Evolutionary conservation across 2,888 invertebrate genomes (phyloP).

Genomic region (Morpho helenor): DNA sequence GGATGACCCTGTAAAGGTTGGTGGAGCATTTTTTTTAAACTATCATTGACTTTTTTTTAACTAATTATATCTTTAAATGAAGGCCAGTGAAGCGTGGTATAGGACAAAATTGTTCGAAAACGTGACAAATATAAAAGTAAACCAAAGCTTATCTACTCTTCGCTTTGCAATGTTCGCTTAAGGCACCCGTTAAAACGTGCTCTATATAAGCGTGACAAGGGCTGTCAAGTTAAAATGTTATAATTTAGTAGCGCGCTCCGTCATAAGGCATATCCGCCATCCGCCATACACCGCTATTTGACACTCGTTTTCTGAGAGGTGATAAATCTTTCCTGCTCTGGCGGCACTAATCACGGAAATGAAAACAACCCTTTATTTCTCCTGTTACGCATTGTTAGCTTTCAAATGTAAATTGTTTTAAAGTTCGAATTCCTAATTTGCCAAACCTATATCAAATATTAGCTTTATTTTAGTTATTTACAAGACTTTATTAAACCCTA

Average conservation of each 20-base stretch:
- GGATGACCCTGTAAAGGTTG: too few species aligned
- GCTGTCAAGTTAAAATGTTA: slow-evolving; percentile 73
- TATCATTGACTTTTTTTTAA: too few species aligned
- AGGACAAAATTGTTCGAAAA: background rate
- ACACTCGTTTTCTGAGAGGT: slow-evolving; percentile 57
- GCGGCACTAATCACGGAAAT: slow-evolving; percentile 67
- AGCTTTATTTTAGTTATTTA: too few species aligned
- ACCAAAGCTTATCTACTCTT: slow-evolving; percentile 27
- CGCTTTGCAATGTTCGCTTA: slow-evolving; percentile 35
- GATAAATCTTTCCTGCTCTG: slow-evolving; percentile 64
- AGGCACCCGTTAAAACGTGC: slow-evolving; percentile 47
- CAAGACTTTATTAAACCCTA: too few species aligned
- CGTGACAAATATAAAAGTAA: background rate
- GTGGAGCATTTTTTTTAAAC: too few species aligned
- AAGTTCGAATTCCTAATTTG: background rate
- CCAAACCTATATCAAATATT: too few species aligned
- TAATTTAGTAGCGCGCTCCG: slow-evolving; percentile 68
- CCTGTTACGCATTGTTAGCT: slow-evolving; percentile 29
- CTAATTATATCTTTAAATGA: too few species aligned
- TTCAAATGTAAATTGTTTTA: slow-evolving; percentile 45
- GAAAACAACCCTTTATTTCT: slow-evolving; percentile 65
- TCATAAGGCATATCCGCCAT: slow-evolving; percentile 56
- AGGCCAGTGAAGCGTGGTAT: too few species aligned
- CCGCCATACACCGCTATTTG: slow-evolving; percentile 50
- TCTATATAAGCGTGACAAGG: slow-evolving; percentile 52